phyloP scores from a whole-genome alignment of 2,113 vertebrate species.

The Phocoena sinus region DNA sequence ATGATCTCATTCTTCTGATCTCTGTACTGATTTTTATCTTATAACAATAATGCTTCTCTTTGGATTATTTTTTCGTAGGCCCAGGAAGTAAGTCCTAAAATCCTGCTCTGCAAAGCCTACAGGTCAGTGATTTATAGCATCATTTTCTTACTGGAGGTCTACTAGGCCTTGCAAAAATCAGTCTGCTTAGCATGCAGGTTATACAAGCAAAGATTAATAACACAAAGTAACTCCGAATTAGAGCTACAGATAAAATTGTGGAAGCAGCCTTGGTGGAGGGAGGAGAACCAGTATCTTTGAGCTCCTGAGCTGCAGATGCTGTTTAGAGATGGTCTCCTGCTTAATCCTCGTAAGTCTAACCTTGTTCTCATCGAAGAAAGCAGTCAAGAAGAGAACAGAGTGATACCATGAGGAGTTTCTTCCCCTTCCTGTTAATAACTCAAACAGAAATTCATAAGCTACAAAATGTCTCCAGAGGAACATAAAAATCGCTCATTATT shows the following conservation, averaged over 20 bases:
- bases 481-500: neutral
- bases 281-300: neutral
- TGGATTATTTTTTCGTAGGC: neutral
- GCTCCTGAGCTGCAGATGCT: neutral
- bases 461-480: neutral
- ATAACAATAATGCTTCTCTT: neutral
- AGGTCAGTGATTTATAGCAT: neutral
- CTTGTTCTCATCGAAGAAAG: neutral
- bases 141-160: neutral
- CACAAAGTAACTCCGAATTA: neutral
- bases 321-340: neutral
- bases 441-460: neutral
- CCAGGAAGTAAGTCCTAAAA: neutral
- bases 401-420: neutral
- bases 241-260: neutral
- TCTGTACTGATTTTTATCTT: neutral
- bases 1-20: neutral
- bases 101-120: neutral
- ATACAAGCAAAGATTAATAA: neutral
- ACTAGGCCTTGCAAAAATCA: neutral
- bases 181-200: neutral
- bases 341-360: neutral
- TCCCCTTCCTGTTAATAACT: conserved; percentile 1
- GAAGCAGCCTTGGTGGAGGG: neutral
- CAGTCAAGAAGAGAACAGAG: neutral